These are phyloP conservation scores for Drosophila mauritiana DNA, from an alignment of 1,140 invertebrate species.

Conservation along the genomic window DNA sequence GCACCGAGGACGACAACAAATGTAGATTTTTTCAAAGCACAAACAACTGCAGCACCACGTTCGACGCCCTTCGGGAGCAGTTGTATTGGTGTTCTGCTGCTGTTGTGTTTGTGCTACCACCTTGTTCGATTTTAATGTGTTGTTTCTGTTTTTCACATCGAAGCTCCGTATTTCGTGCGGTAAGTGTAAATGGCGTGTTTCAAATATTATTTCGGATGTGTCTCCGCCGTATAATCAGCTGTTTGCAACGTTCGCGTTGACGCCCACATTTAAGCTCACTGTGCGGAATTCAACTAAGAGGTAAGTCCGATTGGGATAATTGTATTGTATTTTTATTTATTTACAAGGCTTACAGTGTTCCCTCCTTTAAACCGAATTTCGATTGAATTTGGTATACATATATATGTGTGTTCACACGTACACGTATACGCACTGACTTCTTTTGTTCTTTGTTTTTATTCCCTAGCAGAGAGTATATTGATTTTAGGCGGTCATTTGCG, in stretches of 20 bases:
- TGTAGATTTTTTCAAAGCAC: constrained; percentile 21
- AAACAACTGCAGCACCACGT: constrained; percentile 23
- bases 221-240: constrained; percentile 42
- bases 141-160: constrained; percentile 37
- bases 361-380: not conserved
- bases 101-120: constrained; percentile 54
- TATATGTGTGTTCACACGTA: too few species aligned
- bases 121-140: constrained; percentile 58
- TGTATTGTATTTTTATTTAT: not conserved
- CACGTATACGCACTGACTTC: too few species aligned
- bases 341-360: not conserved
- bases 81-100: constrained; percentile 14
- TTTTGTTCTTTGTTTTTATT: too few species aligned
- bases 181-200: constrained; percentile 17
- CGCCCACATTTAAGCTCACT: constrained; percentile 21
- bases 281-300: constrained; percentile 2
- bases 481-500: too few species aligned
- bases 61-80: constrained; percentile 53
- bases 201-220: constrained; percentile 36
- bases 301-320: constrained; percentile 14
- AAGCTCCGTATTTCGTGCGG: constrained; percentile 20
- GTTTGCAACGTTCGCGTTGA: constrained; percentile 29
- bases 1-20: constrained; percentile 11
- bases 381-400: too few species aligned
- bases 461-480: too few species aligned